phyloP scores from a whole-genome alignment of 2,113 vertebrate species.

The Pyrgilauda ruficollis region DNA sequence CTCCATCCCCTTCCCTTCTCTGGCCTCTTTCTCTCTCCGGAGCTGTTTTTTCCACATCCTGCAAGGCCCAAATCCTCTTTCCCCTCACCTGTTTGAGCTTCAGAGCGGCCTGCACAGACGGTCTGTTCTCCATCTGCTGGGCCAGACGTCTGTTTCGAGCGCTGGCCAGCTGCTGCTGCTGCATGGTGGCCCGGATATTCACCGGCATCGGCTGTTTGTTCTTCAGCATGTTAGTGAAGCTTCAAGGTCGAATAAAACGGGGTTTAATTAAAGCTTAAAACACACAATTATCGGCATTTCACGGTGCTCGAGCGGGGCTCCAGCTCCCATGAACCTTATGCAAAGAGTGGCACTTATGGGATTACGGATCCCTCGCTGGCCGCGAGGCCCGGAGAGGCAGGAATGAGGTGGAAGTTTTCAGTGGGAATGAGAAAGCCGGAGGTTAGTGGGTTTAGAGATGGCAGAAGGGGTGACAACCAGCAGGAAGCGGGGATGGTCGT shows the following conservation, averaged over 20 bases:
- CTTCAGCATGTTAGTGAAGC: slow-evolving; percentile 99
- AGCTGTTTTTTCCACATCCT: not conserved
- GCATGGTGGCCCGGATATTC: slow-evolving; percentile 97
- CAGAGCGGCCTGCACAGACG: slow-evolving; percentile 95
- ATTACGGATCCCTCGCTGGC: slow-evolving; percentile 66
- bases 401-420: slow-evolving; percentile 3
- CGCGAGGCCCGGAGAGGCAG: slow-evolving; percentile 70
- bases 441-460: slow-evolving; percentile 52
- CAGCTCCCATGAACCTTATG: slow-evolving; percentile 75
- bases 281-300: slow-evolving; percentile 79
- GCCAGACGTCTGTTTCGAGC: slow-evolving; percentile 96
- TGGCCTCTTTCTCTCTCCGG: not conserved
- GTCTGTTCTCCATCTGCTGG: slow-evolving; percentile 99
- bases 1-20: not conserved
- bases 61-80: not conserved
- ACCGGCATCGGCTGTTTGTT: slow-evolving; percentile 97
- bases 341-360: slow-evolving; percentile 65
- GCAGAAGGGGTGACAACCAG: slow-evolving; percentile 51
- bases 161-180: slow-evolving; percentile 95
- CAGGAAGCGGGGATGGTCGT: slow-evolving; percentile 53
- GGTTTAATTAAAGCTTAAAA: slow-evolving; percentile 80
- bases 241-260: slow-evolving; percentile 92
- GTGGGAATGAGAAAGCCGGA: slow-evolving; percentile 37
- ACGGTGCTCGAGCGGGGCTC: slow-evolving; percentile 75
- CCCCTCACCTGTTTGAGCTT: slow-evolving; percentile 94